Conservation (phyloP, 1,140 invertebrate species). For the Papilio machaon region DNA sequence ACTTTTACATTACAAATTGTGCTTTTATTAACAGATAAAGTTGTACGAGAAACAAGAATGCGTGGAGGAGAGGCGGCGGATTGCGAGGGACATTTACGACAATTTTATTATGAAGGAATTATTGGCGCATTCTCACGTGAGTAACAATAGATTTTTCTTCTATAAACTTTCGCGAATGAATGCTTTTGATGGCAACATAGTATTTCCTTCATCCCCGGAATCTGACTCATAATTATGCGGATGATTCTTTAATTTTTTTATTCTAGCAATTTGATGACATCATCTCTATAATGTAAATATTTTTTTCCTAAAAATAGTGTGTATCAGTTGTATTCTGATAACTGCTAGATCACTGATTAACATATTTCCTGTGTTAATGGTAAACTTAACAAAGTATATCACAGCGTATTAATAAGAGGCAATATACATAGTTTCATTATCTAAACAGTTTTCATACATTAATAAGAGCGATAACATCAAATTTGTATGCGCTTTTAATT, state of each 20-base stretch:
- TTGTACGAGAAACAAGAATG: slow-evolving; percentile 99
- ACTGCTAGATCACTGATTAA: too few relatives aligned
- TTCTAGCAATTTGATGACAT: neutral
- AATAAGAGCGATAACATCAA: neutral
- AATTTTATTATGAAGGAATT: slow-evolving; percentile 99
- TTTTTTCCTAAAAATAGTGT: too few relatives aligned
- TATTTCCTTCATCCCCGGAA: neutral
- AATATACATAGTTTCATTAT: too few relatives aligned
- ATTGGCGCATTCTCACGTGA: slow-evolving; percentile 98
- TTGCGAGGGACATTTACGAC: slow-evolving; percentile 99
- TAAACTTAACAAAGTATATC: too few relatives aligned
- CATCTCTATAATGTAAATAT: neutral
- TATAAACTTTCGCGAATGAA: slow-evolving; percentile 34
- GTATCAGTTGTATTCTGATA: too few relatives aligned
- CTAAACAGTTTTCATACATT: neutral
- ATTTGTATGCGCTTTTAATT: neutral
- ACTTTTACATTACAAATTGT: slow-evolving; percentile 20
- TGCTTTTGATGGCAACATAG: slow-evolving; percentile 15
- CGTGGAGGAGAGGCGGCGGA: slow-evolving; percentile 96
- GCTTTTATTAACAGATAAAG: slow-evolving; percentile 92
- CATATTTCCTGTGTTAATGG: too few relatives aligned
- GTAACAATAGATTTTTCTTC: slow-evolving; percentile 66
- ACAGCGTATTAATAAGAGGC: too few relatives aligned
- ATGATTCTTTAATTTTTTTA: neutral
- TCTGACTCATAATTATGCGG: neutral